Evolutionary conservation across 2,888 invertebrate species (phyloP).

Genomic region (Lingula anatina): DNA sequence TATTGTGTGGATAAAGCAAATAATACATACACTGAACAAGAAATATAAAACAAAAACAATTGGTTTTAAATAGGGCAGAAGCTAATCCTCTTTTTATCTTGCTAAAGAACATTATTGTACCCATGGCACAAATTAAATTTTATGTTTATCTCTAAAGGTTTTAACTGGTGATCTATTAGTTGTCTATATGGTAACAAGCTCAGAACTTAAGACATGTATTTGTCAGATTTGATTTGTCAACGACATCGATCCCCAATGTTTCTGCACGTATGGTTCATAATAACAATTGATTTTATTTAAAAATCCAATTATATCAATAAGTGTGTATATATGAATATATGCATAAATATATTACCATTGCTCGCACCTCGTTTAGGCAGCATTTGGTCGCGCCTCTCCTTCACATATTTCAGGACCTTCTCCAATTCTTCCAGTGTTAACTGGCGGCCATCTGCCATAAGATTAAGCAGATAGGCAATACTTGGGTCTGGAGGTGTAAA

Average conservation of each 20-base stretch:
- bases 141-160: too few relatives aligned
- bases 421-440: conserved; percentile 44
- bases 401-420: conserved; percentile 58
- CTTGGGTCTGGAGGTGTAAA: conserved; percentile 36
- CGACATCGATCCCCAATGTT: too few relatives aligned
- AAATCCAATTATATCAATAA: too few relatives aligned
- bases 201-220: too few relatives aligned
- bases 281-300: too few relatives aligned
- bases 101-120: background rate
- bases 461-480: conserved; percentile 61
- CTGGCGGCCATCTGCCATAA: conserved; percentile 74
- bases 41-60: background rate
- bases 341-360: too few relatives aligned
- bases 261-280: too few relatives aligned
- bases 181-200: too few relatives aligned
- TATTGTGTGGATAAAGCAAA: background rate
- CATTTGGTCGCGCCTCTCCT: conserved; percentile 64
- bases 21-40: background rate
- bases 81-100: background rate
- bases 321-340: too few relatives aligned
- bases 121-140: background rate
- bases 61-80: background rate
- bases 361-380: too few relatives aligned
- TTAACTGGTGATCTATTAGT: too few relatives aligned
- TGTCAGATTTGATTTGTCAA: too few relatives aligned